Evolutionary conservation across 2,113 vertebrate species (phyloP), one percentile per base, ranked within the genome.

Genomic region (Notothenia rossii): DNA sequence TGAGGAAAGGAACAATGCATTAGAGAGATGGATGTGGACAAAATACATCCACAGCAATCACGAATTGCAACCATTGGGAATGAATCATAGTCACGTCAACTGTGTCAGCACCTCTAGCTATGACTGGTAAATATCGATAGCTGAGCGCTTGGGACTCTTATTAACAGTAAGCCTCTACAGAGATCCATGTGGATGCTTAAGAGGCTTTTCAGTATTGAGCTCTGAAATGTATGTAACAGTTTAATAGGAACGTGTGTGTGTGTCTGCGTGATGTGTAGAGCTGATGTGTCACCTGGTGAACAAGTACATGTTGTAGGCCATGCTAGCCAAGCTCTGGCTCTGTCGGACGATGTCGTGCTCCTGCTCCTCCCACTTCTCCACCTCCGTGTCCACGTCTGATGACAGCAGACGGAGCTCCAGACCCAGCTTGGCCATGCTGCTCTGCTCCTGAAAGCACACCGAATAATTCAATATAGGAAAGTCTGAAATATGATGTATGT

Each of bases 311-410:
- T 96, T 97, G 89, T 98, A 98, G 11, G 97, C 97, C 96, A 98
- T 96, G 67, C 96, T 97, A 92, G 98, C 97, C 90, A 99, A 94
- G 88, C 94, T 96, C 93, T 97, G 96, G 53, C 96, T 96, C 49
- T 94, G 95, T 0, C 93, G 95, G 56, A 97, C 94, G 0, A 99
- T 89, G 49, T 97, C 96, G 6, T 97, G 97, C 29, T 99, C 98
- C 86, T 96, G 97, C 86, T 99, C 96, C 51, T 97, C 97, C 98
- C 98, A 99, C 82, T 97, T 98, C 75, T 99, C 97, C 48, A 96
- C 91, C 90, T 99, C 98, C 0, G 96, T 93, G 90, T 99, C 96
- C 66, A 98, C 85, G 45, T 98, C 96, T 1, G 97, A 97, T 1
- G 96, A 97, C 68, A 99, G 95, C 76, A 98, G 92, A 54, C 97